Evolutionary conservation across 2,888 invertebrate genomes (phyloP).

Genomic region (Galeopsomyia nigrocyanea): DNA sequence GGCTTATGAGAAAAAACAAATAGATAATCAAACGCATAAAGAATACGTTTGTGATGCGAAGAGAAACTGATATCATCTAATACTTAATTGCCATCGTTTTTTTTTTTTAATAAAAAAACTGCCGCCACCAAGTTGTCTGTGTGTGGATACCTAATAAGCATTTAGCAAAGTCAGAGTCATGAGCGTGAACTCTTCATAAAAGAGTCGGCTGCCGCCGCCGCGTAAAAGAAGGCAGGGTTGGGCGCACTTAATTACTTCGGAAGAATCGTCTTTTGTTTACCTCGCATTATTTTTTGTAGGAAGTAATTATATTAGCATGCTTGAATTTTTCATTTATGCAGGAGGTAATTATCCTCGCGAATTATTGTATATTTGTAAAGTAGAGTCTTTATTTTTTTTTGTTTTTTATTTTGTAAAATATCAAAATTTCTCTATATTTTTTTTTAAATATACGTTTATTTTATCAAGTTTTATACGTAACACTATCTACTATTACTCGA

Average conservation of each 20-base stretch:
- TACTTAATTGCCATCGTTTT: slow-evolving; percentile 26
- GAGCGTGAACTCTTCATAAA: slow-evolving; percentile 18
- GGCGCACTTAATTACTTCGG: slow-evolving; percentile 37
- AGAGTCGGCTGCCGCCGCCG: background rate
- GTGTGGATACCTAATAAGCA: slow-evolving; percentile 29
- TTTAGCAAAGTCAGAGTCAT: slow-evolving; percentile 34
- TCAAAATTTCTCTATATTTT: slow-evolving; percentile 8
- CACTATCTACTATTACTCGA: slow-evolving; percentile 4
- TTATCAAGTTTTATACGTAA: slow-evolving; percentile 19
- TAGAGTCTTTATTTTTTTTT: slow-evolving; percentile 27
- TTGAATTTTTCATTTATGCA: slow-evolving; percentile 14
- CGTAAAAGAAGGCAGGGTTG: slow-evolving; percentile 7
- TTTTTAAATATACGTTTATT: slow-evolving; percentile 26
- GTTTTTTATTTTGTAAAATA: slow-evolving; percentile 27
- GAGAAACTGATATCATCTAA: slow-evolving; percentile 30
- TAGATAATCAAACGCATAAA: background rate
- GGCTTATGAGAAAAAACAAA: slow-evolving; percentile 1
- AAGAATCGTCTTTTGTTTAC: slow-evolving; percentile 24
- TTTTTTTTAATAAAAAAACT: slow-evolving; percentile 18
- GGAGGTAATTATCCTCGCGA: slow-evolving; percentile 26
- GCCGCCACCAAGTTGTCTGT: slow-evolving; percentile 37
- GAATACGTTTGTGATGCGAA: slow-evolving; percentile 27
- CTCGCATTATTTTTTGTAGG: background rate
- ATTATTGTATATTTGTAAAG: slow-evolving; percentile 40
- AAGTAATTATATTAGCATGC: slow-evolving; percentile 20